Conservation (phyloP, 1,140 invertebrate species). For the Drosophila dunni region DNA sequence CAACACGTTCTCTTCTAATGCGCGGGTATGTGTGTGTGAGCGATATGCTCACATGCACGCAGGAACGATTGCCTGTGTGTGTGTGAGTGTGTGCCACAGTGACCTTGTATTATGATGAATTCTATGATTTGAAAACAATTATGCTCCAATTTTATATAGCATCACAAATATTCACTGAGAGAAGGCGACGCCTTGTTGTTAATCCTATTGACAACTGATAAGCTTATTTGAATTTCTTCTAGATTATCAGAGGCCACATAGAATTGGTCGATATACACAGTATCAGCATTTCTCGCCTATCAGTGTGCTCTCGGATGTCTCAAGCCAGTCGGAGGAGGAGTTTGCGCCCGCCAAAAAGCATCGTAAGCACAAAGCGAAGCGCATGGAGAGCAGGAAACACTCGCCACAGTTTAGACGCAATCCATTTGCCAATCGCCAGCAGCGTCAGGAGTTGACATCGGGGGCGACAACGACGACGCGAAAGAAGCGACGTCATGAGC, state of each 20-base stretch:
- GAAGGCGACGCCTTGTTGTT: conserved; percentile 10
- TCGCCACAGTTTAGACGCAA: conserved; percentile 4
- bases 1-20: conserved; percentile 26
- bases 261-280: conserved; percentile 3
- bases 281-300: conserved; percentile 39
- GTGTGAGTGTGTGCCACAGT: conserved; percentile 6
- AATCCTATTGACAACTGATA: conserved; percentile 5
- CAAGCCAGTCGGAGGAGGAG: conserved; percentile 59
- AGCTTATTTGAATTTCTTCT: conserved; percentile 10
- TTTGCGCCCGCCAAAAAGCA: conserved; percentile 43
- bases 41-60: conserved; percentile 1
- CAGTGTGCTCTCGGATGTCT: conserved; percentile 62
- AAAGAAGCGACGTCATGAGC: conserved; percentile 27
- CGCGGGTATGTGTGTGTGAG: neutral
- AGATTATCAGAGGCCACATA: conserved; percentile 52
- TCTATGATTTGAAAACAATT: neutral
- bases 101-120: conserved; percentile 17
- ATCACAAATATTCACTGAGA: neutral
- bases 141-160: conserved; percentile 1
- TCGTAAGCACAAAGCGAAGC: conserved; percentile 42
- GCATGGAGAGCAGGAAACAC: conserved; percentile 26
- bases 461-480: neutral
- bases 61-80: conserved; percentile 8
- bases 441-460: conserved; percentile 3
- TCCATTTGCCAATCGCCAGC: conserved; percentile 20